Evolutionary conservation across 2,797 vertebrate species (phyloP).

Genomic region (Pipistrellus kuhlii): DNA sequence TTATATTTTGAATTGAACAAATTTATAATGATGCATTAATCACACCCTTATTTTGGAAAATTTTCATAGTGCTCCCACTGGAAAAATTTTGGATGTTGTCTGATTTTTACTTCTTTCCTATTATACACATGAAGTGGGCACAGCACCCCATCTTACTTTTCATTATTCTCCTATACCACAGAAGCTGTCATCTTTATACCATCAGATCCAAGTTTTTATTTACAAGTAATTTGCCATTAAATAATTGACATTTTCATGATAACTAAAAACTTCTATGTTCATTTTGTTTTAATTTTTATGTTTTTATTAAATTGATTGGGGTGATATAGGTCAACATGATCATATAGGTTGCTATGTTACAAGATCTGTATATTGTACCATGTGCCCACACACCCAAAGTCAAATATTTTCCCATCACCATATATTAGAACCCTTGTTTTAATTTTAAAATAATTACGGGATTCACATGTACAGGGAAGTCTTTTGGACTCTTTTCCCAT

Average conservation of each 20-base stretch:
- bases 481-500: background rate
- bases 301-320: no score
- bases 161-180: background rate
- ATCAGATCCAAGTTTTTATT: background rate
- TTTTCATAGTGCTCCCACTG: background rate
- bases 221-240: background rate
- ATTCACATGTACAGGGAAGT: background rate
- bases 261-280: background rate
- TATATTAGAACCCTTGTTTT: background rate
- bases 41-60: conserved; percentile 35
- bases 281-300: conserved; percentile 30
- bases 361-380: no score
- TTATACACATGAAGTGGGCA: background rate
- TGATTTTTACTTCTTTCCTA: background rate
- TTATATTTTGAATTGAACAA: conserved; percentile 36
- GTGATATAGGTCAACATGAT: no score
- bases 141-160: background rate
- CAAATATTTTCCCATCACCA: no score
- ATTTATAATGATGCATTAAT: conserved; percentile 8
- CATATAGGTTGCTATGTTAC: no score
- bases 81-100: background rate
- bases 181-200: background rate
- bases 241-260: background rate
- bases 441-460: conserved; percentile 19
- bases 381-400: no score